Evolutionary conservation across 2,113 vertebrate species (phyloP), one percentile per base, ranked within the genome.

Genomic region (Chrysemys picta): DNA sequence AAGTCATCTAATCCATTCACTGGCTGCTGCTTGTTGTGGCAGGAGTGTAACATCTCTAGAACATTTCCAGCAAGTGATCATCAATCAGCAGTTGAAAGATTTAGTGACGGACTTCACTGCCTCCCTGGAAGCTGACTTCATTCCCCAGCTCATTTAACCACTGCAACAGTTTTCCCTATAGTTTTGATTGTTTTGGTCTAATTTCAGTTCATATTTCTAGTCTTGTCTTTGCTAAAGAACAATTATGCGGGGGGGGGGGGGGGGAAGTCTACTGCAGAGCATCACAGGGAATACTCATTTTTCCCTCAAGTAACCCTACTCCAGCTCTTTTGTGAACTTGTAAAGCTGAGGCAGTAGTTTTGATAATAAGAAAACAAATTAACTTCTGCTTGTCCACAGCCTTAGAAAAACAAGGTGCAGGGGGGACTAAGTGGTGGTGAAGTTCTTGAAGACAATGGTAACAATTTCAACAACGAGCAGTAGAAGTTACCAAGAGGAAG

Each of bases 361-460:
- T 86, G 88, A 86, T 65, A 42, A 56, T 10, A 72, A 79, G 91
- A 95, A 95, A 93, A 87, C 90, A 96, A 97, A 91, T 72, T 10
- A n/a, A 82, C 86, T 42, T 49, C 76, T 97, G 42, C 89, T 95
- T 91, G 57, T 80, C 50, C 38, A 62, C 47, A 72, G 65, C 16
- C 65, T n/a, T 35, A 6, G 31, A 17, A 72, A 35, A 38, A 35
- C 16, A 21, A 72, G 65, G 31, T 2, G 31, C 7, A 89, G 87
- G 89, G 52, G 27, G 78, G 91, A 95, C 90, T 31, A 72, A 45
- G 42, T 56, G 49, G 38, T 85, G 35, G 45, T 21, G 38, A 91
- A 59, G 88, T 6, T 10, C 11, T 0, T 91, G 53, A 76, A 2
- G 1, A 27, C 0, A 2, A 72, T 69, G 93, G 2, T 29, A 29